phyloP scores from a whole-genome alignment of 2,888 invertebrate species.

The Pristionchus arcanus region DNA sequence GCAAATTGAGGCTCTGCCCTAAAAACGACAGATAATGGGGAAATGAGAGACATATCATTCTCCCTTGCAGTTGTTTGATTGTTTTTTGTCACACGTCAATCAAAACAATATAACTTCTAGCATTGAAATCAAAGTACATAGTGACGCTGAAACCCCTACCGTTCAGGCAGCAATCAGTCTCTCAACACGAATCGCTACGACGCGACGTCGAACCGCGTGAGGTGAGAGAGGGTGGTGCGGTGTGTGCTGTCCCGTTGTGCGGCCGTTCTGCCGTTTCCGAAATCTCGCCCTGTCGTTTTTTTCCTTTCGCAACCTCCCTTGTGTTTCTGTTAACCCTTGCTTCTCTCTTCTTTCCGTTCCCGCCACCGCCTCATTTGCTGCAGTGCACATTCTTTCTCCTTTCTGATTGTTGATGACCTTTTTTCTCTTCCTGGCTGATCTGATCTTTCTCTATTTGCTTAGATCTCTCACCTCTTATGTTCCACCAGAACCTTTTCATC shows the following conservation, averaged over 20 bases:
- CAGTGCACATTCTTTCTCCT: slow-evolving; percentile 19
- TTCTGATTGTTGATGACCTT: slow-evolving; percentile 29
- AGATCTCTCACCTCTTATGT: neutral
- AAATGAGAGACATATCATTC: too few species aligned
- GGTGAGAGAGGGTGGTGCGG: slow-evolving; percentile 39
- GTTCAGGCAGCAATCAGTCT: slow-evolving; percentile 30
- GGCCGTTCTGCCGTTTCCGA: neutral
- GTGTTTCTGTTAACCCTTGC: neutral
- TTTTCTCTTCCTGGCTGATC: neutral
- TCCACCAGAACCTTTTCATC: neutral
- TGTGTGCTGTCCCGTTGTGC: slow-evolving; percentile 15
- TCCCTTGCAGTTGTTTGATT: neutral
- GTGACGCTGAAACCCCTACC: neutral
- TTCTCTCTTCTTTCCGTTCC: neutral
- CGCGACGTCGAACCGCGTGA: slow-evolving; percentile 7
- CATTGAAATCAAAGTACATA: neutral
- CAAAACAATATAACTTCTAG: too few species aligned
- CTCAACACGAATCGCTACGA: neutral
- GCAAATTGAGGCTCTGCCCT: neutral
- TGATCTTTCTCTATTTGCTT: slow-evolving; percentile 12
- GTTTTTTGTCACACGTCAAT: neutral
- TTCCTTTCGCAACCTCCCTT: neutral
- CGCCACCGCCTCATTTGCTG: neutral
- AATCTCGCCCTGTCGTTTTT: neutral
- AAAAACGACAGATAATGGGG: too few species aligned